Evolutionary conservation across 1,140 invertebrate genomes (phyloP), one percentile per base, ranked within the genome.

Genomic region (Aphidius gifuensis): DNA sequence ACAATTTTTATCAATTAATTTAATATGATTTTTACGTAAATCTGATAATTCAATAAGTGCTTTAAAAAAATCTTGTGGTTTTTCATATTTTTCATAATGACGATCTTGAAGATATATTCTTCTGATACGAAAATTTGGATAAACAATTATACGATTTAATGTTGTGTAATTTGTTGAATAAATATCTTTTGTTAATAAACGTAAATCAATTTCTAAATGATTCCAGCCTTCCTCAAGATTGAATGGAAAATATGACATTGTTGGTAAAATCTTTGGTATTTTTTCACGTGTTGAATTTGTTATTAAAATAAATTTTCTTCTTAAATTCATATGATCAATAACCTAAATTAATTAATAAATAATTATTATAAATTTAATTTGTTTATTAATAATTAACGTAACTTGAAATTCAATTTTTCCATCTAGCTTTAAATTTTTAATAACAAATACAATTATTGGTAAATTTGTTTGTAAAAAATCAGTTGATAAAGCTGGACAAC

Each of bases 341-440:
- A 70, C n/a, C 69, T 70, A 46, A 51, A 59, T 57, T 11, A 60
- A 44, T 9, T 46, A 51, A 50, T 5, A 47, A 16, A 16, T 16
- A 16, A 16, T 16, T 16, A 38, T 21, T 57, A 5, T 43, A n/a
- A 8, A 9, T 11, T 55, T 42, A 42, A 43, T 55, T n/a, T 40
- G n/a, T 6, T 55, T 40, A 40, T 5, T 43, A 43, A n/a, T 55
- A 51, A 59, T 57, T 11, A 60, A 44, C 23, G 23, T 32, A 59
- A 70, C 68, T 66, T 70, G 68, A 47, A 70, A 68, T 54, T 66
- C 68, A 11, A 70, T 60, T 64, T 67, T 66, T 5, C 68, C 46
- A 40, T 56, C 39, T 5, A 49, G 51, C 47, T 65, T 61, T 11
- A 70, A 60, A 60, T 70, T 70, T 58, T 64, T 68, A 5, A 70